Conservation (phyloP, 2,797 vertebrate species). For the Poecilia velifera region DNA sequence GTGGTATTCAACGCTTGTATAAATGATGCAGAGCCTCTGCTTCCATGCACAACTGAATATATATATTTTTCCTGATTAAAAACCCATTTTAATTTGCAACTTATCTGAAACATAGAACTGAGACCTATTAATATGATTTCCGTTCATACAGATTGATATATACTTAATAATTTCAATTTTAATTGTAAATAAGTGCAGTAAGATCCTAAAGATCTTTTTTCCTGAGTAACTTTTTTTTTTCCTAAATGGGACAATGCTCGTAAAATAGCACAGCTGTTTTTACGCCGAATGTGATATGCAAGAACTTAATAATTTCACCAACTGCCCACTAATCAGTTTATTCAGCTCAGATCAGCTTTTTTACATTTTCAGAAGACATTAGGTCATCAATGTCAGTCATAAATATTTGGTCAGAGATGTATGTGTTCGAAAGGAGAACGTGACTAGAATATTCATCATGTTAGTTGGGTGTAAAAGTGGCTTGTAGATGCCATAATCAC, state of each 20-base stretch:
- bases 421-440: not conserved
- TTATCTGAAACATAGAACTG: not conserved
- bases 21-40: not conserved
- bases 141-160: not conserved
- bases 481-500: conserved; percentile 25
- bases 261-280: not conserved
- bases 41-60: not conserved
- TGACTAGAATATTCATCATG: not conserved
- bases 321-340: conserved; percentile 19
- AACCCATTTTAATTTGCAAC: not conserved
- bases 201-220: no score
- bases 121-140: not conserved
- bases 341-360: conserved; percentile 1
- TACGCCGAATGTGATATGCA: not conserved
- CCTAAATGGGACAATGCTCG: not conserved
- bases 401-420: not conserved
- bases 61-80: not conserved
- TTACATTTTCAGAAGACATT: not conserved
- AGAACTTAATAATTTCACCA: conserved; percentile 4
- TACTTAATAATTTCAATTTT: no score
- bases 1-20: not conserved
- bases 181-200: no score
- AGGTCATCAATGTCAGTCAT: not conserved
- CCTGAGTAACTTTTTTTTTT: not conserved
- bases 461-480: conserved; percentile 11